Evolutionary conservation across 2,113 vertebrate genomes (phyloP), one percentile per base, ranked within the genome.

Genomic region (Anhinga anhinga): DNA sequence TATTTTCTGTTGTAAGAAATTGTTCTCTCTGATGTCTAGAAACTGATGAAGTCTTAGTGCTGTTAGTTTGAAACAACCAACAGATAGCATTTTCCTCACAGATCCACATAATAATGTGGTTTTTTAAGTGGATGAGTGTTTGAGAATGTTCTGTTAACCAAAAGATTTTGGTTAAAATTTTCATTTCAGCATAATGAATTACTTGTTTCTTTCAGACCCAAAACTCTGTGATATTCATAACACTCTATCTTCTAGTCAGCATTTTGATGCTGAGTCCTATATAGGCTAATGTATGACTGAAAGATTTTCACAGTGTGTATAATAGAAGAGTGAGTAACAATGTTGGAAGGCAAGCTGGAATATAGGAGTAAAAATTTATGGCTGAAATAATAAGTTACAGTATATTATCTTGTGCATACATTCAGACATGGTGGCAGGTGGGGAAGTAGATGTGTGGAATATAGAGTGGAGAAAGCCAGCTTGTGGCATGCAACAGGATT

Each of bases 261-360:
- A 55, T 84, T 93, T 79, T 84, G 19, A 44, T 79, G 79, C 56
- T 8, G 29, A 90, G 18, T 47, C 30, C 34, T n/a, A 38, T 63
- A 58, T 17, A 66, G 62, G 26, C 21, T 52, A 59, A 82, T 40
- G 3, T 45, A 40, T 42, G 66, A 71, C 36, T 92, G 36, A 90
- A 96, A 79, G 23, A n/a, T 73, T 96, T 96, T 86, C 40, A 81
- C 32, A 62, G 29, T 90, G 65, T 72, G 40, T 36, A 30, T 61
- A 94, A 92, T 83, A 92, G 70, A 77, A 95, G 97, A 85, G 10
- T 49, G 61, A 87, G 18, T 86, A 80, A 94, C 55, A 50, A 52
- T 78, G 58, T 59, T 70, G 53, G 93, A 84, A 96, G 73, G 66
- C 32, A 59, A n/a, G 56, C 15, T 70, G 32, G 22, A 65, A 66